Conservation (phyloP, 2,888 invertebrate genomes). For the Mallateleia sp. region DNA sequence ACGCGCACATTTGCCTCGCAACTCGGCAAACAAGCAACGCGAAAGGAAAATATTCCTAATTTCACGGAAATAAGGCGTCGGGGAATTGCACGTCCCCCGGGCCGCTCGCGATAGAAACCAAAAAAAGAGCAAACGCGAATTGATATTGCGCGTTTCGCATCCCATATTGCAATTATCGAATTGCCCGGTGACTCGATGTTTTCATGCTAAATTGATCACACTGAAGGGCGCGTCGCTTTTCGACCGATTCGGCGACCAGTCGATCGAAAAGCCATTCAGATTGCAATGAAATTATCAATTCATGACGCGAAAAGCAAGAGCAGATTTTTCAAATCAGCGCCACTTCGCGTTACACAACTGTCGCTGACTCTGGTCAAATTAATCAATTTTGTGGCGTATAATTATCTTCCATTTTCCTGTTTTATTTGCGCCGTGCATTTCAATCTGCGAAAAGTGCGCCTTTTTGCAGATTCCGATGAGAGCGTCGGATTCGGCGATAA, state of each 20-base stretch:
- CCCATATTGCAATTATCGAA: slow-evolving; percentile 64
- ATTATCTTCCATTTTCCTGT: slow-evolving; percentile 53
- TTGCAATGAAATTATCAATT: slow-evolving; percentile 69
- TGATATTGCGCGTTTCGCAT: slow-evolving; percentile 41
- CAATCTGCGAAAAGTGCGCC: slow-evolving; percentile 25
- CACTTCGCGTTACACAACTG: slow-evolving; percentile 41
- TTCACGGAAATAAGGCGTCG: slow-evolving; percentile 17
- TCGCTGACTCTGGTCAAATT: slow-evolving; percentile 51
- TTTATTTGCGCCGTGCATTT: slow-evolving; percentile 52
- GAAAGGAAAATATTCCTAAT: slow-evolving; percentile 54
- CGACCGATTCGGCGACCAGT: slow-evolving; percentile 22
- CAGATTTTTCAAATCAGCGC: slow-evolving; percentile 62
- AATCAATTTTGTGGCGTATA: slow-evolving; percentile 60
- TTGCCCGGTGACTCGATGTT: slow-evolving; percentile 47
- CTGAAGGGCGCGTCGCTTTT: slow-evolving; percentile 40
- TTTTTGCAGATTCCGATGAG: too few relatives aligned
- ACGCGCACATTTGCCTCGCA: slow-evolving; percentile 8
- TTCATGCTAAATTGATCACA: slow-evolving; percentile 65
- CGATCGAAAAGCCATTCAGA: slow-evolving; percentile 66
- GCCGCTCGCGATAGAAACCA: slow-evolving; percentile 20
- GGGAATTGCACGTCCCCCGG: slow-evolving; percentile 37
- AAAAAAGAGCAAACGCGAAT: slow-evolving; percentile 20
- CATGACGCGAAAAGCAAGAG: slow-evolving; percentile 59
- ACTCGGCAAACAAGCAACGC: slow-evolving; percentile 26
- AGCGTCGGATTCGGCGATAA: slow-evolving; percentile 1